phyloP scores from a whole-genome alignment of 2,113 vertebrate species.

The Nannobrachium achirus region DNA sequence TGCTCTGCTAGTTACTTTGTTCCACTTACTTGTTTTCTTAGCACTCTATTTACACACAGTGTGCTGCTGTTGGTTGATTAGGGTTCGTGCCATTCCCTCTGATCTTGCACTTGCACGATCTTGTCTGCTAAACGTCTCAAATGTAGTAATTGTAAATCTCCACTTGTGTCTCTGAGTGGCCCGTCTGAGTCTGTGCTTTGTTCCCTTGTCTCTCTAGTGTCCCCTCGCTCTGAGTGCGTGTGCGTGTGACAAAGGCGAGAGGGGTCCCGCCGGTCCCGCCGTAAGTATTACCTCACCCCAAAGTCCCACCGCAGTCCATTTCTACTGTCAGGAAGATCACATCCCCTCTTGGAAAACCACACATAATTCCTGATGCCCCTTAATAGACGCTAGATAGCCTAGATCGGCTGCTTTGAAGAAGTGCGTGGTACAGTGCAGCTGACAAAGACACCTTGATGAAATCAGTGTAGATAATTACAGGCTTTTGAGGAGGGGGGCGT shows the following conservation, averaged over 20 bases:
- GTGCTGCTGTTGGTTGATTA: no score
- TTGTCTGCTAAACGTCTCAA: no score
- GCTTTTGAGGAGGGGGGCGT: constrained; percentile 6
- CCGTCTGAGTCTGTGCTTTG: constrained; percentile 27
- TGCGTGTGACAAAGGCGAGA: constrained; percentile 88
- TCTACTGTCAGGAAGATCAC: not conserved
- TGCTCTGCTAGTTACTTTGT: not conserved
- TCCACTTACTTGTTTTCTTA: no score
- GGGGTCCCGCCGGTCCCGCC: constrained; percentile 81
- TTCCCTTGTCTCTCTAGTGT: constrained; percentile 78
- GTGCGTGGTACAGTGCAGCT: constrained; percentile 8
- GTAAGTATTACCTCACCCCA: constrained; percentile 77
- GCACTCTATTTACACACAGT: no score
- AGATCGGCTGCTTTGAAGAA: constrained; percentile 17
- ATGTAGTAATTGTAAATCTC: no score
- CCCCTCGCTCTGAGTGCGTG: constrained; percentile 74
- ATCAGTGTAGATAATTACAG: constrained; percentile 45
- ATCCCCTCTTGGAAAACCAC: constrained; percentile 8
- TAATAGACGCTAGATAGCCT: constrained; percentile 15
- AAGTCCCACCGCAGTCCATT: not conserved
- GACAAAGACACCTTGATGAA: constrained; percentile 46
- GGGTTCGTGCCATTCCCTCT: no score
- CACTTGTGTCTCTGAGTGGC: not conserved
- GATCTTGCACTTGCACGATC: no score
- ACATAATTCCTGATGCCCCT: constrained; percentile 1